Evolutionary conservation across 2,888 invertebrate species (phyloP), one percentile per base, ranked within the genome.

Genomic region (Molanna angustata): DNA sequence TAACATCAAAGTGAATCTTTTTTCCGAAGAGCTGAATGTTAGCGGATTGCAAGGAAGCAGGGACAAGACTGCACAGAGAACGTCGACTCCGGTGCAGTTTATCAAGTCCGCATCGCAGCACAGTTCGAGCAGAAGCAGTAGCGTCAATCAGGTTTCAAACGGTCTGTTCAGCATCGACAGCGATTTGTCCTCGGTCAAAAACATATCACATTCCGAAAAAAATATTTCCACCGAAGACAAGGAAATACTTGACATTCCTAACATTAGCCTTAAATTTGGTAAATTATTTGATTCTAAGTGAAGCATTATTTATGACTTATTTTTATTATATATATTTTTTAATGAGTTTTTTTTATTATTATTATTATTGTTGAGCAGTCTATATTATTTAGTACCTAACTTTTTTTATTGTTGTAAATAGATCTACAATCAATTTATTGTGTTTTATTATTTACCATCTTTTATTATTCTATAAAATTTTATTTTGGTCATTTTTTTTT

Each of bases 41-140:
- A 43, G 49, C 11, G 46, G 45, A 33, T 22, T 51, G 13, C 51
- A 56, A 43, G 35, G 49, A 2, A 52, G 43, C 52, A 37, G 54
- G 41, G 50, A 56, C 43, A 60, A 59, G 52, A 48, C 55, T 22
- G 57, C 55, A 35, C 63, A 62, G 7, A 70, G 79, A 1, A 82
- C 82, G 2, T 82, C 82, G 0, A 82, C 82, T 2, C 82, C 82
- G 0, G 75, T 82, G 4, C 68, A 72, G 17, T 75, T 70, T 61
- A 78, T 78, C 2, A 79, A 72, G 61, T 74, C 77, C 1, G 73
- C 74, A 60, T 78, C 78, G 0, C 76, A 63, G 1, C 65, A 75
- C 59, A 62, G 69, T 43, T 74, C 76, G 14, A 56, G 58, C 32
- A 48, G 62, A 27, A 52, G 60, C 51, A 35, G 48, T 40, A 37